These are phyloP conservation scores for Spondyliosoma cantharus DNA, from an alignment of 2,797 vertebrate species.

Conservation along the genomic window DNA sequence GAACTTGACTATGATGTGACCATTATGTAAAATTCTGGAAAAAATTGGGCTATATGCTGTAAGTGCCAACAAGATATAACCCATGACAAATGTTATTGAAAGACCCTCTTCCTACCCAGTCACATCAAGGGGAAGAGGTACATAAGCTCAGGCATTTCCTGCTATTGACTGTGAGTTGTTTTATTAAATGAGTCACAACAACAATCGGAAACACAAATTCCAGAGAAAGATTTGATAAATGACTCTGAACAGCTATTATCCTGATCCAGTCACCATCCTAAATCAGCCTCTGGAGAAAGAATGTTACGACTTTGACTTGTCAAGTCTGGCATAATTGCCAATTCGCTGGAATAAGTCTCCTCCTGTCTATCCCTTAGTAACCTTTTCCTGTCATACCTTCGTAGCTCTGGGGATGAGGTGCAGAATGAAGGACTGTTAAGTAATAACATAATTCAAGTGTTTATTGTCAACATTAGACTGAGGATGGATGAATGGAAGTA, in stretches of 20 bases:
- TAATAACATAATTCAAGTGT: conserved; percentile 17
- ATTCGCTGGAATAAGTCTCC: conserved; percentile 28
- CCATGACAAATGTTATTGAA: neutral
- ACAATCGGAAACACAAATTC: neutral
- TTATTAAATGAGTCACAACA: conserved; percentile 33
- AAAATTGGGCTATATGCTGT: no score
- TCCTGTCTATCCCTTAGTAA: neutral
- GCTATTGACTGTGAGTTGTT: neutral
- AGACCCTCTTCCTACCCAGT: neutral
- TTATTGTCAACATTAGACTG: conserved; percentile 39
- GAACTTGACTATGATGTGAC: no score
- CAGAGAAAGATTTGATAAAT: conserved; percentile 3
- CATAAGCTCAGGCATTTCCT: neutral
- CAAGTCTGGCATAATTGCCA: conserved; percentile 29
- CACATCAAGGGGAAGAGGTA: neutral
- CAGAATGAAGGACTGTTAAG: conserved; percentile 12
- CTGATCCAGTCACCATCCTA: conserved; percentile 10
- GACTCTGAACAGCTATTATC: conserved; percentile 10
- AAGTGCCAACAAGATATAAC: neutral
- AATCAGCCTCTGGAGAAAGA: conserved; percentile 14
- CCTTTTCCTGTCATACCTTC: conserved; percentile 20
- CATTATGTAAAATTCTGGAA: no score
- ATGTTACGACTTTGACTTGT: conserved; percentile 28
- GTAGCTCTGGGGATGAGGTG: conserved; percentile 10
- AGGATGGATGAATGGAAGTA: conserved; percentile 18